Evolutionary conservation across 2,797 vertebrate genomes (phyloP).

Genomic region (Peromyscus attwateri): DNA sequence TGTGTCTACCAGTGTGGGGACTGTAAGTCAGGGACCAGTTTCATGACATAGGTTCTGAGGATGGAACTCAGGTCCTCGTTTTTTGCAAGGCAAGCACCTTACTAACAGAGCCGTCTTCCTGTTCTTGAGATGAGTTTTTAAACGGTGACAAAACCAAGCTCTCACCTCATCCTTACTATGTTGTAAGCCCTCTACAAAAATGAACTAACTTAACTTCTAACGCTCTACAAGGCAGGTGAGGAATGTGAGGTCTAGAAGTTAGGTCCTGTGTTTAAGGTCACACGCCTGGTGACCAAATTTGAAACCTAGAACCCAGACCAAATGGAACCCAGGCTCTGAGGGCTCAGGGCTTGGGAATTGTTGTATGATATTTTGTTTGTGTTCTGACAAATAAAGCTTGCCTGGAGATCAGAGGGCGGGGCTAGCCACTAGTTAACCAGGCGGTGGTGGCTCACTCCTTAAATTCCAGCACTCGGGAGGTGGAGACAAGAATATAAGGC

Average conservation of each 20-base stretch:
- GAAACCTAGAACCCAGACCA: neutral
- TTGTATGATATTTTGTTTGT: no score
- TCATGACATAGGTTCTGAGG: neutral
- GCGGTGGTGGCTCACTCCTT: no score
- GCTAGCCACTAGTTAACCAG: no score
- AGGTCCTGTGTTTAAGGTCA: neutral
- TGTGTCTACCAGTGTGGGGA: neutral
- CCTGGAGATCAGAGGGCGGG: no score
- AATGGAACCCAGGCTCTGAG: neutral
- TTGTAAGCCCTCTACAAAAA: conserved; percentile 21
- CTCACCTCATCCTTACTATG: neutral
- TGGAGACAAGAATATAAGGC: no score
- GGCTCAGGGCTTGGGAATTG: no score
- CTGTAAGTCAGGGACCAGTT: neutral
- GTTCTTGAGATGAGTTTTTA: neutral
- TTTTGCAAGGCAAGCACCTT: neutral
- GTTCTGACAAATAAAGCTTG: no score
- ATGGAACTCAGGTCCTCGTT: neutral
- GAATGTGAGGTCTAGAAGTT: neutral
- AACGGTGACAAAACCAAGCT: neutral
- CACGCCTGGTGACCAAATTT: neutral
- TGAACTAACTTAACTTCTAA: neutral
- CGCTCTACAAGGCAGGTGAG: neutral
- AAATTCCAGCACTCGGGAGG: no score
- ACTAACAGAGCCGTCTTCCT: no score